These are phyloP conservation scores for Epiperipatus broadwayi DNA, from an alignment of 2,888 invertebrate genomes.

Conservation along the genomic window DNA sequence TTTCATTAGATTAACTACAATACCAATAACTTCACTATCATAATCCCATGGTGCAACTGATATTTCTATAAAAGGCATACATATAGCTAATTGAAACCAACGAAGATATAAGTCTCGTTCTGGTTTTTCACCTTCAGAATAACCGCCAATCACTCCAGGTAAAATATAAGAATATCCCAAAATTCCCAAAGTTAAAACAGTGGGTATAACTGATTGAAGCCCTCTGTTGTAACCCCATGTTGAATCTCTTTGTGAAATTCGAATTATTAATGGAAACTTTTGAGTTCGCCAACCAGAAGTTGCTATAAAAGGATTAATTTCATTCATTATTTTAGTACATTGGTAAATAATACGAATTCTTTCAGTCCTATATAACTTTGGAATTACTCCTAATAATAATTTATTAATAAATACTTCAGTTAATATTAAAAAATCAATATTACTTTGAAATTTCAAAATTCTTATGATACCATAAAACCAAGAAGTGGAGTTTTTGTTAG, in stretches of 20 bases:
- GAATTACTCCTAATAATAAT: too few relatives aligned
- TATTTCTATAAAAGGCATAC: conserved; percentile 76
- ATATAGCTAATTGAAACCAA: conserved; percentile 75
- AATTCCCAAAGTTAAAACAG: conserved; percentile 65
- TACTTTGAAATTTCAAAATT: too few relatives aligned
- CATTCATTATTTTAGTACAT: too few relatives aligned
- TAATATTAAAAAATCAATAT: too few relatives aligned
- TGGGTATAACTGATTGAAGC: conserved; percentile 58
- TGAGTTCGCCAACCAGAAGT: too few relatives aligned
- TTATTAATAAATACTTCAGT: too few relatives aligned
- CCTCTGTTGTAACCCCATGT: conserved; percentile 52
- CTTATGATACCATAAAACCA: too few relatives aligned
- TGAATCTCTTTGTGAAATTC: conserved; percentile 62
- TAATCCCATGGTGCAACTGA: conserved; percentile 74
- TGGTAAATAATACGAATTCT: too few relatives aligned
- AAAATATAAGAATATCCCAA: conserved; percentile 80
- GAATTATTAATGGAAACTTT: conserved; percentile 61
- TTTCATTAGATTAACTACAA: conserved; percentile 37
- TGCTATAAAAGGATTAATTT: too few relatives aligned
- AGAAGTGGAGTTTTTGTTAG: too few relatives aligned
- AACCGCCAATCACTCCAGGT: conserved; percentile 78
- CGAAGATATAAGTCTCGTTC: conserved; percentile 65
- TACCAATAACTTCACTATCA: too few relatives aligned
- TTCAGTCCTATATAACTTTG: too few relatives aligned
- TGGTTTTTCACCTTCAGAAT: conserved; percentile 30